Conservation (phyloP, 2,797 vertebrate genomes). For the Australoheros facetus region DNA sequence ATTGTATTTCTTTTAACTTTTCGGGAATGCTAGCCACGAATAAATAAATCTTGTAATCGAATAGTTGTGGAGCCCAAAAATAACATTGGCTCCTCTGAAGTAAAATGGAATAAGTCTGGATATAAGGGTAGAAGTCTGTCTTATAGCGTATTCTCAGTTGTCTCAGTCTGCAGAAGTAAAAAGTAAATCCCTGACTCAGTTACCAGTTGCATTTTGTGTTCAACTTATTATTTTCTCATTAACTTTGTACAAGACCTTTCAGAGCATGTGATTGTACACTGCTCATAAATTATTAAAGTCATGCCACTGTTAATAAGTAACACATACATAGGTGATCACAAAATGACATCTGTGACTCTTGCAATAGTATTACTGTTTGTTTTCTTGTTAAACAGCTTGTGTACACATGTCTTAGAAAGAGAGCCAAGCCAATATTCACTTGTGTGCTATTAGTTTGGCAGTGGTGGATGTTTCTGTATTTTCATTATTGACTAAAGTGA, state of each 20-base stretch:
- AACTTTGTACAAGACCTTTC: neutral
- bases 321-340: neutral
- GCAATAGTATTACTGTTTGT: neutral
- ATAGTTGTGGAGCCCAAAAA: neutral
- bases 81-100: no score
- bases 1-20: no score
- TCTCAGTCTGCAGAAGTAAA: neutral
- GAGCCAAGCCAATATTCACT: slow-evolving; percentile 46
- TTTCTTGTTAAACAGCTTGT: neutral
- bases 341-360: neutral
- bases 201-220: neutral
- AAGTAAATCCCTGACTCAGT: neutral
- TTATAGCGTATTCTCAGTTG: neutral
- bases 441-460: slow-evolving; percentile 51
- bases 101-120: no score
- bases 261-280: neutral
- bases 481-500: slow-evolving; percentile 44
- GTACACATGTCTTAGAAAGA: neutral
- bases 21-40: no score
- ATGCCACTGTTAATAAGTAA: neutral
- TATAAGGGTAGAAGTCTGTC: no score
- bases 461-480: slow-evolving; percentile 3
- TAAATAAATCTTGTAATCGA: no score
- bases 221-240: neutral
- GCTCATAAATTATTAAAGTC: neutral